Percentiles rank a stretch among this genome's conserved stretches.
phyloP scores from a whole-genome alignment of 23 tunicate genomes.

The Styela clava region DNA sequence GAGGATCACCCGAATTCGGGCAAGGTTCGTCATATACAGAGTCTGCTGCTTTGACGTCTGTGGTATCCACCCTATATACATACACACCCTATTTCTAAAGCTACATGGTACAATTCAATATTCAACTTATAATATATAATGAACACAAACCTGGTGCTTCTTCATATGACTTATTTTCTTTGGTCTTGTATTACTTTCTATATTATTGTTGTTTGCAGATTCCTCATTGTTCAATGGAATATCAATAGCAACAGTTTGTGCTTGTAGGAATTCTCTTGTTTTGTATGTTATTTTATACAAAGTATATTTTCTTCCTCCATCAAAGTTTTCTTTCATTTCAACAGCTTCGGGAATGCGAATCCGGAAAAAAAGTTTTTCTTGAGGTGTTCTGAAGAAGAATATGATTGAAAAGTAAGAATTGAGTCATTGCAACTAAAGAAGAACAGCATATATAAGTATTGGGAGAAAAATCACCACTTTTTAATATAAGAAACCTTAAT shows the following conservation, averaged over 20 bases:
- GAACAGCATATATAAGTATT: no score
- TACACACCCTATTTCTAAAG: no score
- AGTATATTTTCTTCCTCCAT: conserved; percentile 63
- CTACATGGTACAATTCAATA: no score
- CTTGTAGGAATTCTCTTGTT: conserved; percentile 8
- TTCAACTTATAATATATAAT: no score
- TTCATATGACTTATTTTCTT: background rate
- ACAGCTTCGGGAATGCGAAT: conserved; percentile 55
- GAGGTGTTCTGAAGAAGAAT: background rate
- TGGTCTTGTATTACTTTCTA: background rate
- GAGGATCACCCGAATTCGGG: no score
- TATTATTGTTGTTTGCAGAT: background rate
- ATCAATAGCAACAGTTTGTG: background rate
- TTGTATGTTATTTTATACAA: conserved; percentile 62
- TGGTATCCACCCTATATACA: no score
- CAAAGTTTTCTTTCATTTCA: conserved; percentile 55
- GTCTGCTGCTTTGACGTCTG: no score
- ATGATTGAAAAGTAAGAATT: background rate
- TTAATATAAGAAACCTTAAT: no score
- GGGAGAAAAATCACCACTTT: no score
- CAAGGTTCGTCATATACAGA: no score
- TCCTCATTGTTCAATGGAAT: background rate
- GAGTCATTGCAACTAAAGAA: no score
- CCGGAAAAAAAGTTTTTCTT: conserved; percentile 32
- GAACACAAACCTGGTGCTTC: background rate